Evolutionary conservation across 2,113 vertebrate genomes (phyloP).

Genomic region (Nannobrachium achirus): DNA sequence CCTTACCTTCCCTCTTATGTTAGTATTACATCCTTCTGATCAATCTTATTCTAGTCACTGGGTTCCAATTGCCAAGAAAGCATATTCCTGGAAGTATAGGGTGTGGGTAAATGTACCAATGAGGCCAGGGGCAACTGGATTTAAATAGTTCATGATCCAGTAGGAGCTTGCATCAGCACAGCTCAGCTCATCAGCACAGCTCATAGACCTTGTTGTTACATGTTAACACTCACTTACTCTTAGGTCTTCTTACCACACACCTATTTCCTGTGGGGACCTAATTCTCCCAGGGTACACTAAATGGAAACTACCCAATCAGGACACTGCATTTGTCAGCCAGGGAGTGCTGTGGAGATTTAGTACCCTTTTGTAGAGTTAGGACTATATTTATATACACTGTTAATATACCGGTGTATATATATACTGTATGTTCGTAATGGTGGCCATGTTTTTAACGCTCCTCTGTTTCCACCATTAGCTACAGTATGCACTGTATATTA

Average conservation of each 20-base stretch:
- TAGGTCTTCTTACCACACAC: conserved; percentile 65
- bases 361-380: background rate
- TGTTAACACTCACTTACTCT: conserved; percentile 58
- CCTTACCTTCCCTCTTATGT: background rate
- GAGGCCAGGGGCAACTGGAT: conserved; percentile 49
- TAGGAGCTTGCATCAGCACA: conserved; percentile 65
- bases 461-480: too few species aligned
- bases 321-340: conserved; percentile 15
- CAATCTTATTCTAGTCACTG: background rate
- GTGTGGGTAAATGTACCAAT: conserved; percentile 12
- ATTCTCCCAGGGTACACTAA: conserved; percentile 72
- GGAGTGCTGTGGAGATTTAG: background rate
- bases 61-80: background rate
- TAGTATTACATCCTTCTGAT: background rate
- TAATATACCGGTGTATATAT: too few species aligned
- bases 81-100: background rate
- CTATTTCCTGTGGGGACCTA: conserved; percentile 75
- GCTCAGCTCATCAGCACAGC: conserved; percentile 79
- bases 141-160: conserved; percentile 66
- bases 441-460: too few species aligned
- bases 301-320: conserved; percentile 55
- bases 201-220: conserved; percentile 67
- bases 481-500: too few species aligned
- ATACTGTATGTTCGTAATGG: too few species aligned
- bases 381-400: too few species aligned